Evolutionary conservation across 2,797 vertebrate species (phyloP), one percentile per base, ranked within the genome.

Genomic region (Sarcoramphus papa): DNA sequence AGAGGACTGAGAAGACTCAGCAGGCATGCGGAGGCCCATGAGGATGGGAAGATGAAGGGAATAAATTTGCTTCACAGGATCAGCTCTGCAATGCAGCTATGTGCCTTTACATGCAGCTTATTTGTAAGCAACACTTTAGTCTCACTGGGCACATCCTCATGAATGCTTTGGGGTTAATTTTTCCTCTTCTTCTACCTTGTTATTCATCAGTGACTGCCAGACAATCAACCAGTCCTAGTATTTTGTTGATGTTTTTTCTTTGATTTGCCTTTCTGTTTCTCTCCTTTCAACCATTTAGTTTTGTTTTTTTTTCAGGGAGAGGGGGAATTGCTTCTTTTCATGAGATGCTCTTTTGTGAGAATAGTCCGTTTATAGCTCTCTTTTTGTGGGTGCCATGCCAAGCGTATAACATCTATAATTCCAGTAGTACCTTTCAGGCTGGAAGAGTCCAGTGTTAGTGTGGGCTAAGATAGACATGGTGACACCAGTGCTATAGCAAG

Each of bases 151-250:
- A 2, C 11, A 24, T 21, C 15, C 22, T 63, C 54, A 10, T 1
- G 2, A 33, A 25, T 33, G 14, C 6, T 77, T 77, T 43, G n/a
- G 59, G 31, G 16, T 75, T 53, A 54, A 14, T 45, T 90, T 82
- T 88, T 41, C 21, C 24, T 73, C 25, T 30, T 65, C 18, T 62
- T 81, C 53, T 45, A 8, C n/a, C 14, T 18, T 85, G 31, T 21
- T 68, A 23, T 37, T 84, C 15, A 19, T 48, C 20, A 51, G 15
- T 70, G 33, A 28, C 18, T 84, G 25, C 7, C 62, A 81, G 40
- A 50, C 3, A n/a, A 17, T 0, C 1, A 73, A 53, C 3, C 10
- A 30, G 20, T 33, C 10, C 21, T 53, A 25, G 14, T 31, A 20
- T 22, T 12, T 53, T 76, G 50, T 53, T 23, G 0, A 21, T 57